Conservation (phyloP, 1,140 invertebrate genomes). For the Hyposmocoma kahamanoa region DNA sequence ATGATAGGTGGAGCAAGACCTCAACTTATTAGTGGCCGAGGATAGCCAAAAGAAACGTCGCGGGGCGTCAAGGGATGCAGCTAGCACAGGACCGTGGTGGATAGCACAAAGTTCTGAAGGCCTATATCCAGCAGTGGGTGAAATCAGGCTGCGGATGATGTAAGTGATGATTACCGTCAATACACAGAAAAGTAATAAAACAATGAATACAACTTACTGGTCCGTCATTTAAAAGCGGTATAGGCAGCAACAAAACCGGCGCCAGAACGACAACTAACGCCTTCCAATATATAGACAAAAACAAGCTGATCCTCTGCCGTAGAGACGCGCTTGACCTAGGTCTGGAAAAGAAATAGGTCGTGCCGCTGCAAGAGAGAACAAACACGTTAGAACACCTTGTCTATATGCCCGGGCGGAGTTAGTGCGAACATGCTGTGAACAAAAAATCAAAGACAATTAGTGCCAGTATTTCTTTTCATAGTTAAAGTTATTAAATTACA, state of each 20-base stretch:
- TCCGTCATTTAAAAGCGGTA: constrained; percentile 73
- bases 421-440: constrained; percentile 12
- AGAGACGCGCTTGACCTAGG: constrained; percentile 45
- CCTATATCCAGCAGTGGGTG: no score
- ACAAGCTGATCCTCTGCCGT: constrained; percentile 50
- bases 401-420: constrained; percentile 10
- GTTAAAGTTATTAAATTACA: no score
- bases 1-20: no score
- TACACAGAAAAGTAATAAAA: no score
- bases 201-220: constrained; percentile 57
- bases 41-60: no score
- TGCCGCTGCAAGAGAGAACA: constrained; percentile 44
- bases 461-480: neutral
- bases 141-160: no score
- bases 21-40: no score
- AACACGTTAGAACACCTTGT: constrained; percentile 22
- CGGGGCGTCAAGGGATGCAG: no score
- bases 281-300: constrained; percentile 77
- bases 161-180: no score
- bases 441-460: constrained; percentile 5
- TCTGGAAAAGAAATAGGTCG: constrained; percentile 60
- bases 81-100: no score
- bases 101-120: no score
- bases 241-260: constrained; percentile 76
- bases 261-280: constrained; percentile 77